Base-by-base conservation (phyloP, 1,140 invertebrate species). In the Neodiprion virginianus region DNA sequence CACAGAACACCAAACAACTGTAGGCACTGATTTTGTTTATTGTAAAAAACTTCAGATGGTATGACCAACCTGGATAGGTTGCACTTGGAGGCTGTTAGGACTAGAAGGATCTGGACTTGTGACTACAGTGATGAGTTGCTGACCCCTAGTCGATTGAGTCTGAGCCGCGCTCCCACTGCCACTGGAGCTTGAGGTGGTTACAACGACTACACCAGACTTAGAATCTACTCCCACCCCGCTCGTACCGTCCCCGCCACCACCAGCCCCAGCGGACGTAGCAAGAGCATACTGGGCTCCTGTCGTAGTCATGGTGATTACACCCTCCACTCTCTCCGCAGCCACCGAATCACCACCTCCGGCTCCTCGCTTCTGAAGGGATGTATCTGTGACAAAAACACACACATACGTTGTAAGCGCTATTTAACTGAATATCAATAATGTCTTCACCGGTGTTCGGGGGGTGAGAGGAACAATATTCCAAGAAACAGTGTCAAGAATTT, bases 231-330 rank as follows among this genome's bases (percentile, higher is more conserved):
- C 87, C 81, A 87, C 87, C 72, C 84, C 69, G 40, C 82, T 71
- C 11, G 82, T 81, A 74, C 79, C 81, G 81, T 83, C 85, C 79
- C 87, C 86, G 83, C 82, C 82, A 84, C 84, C 85, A 67, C 77
- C 83, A 81, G 85, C 79, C 74, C 85, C 85, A 79, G 84, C 83
- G 77, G 87, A 88, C 83, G 86, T 84, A 86, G 85, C 80, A 69
- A 88, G 85, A 82, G 87, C 82, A 79, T 88, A 88, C 81, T 88
- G 87, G 78, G 86, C 86, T 87, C 87, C 87, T 72, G 86, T 88
- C 75, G 87, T 88, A 88, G 87, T 88, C 87, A 88, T 88, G 86
- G 87, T 81, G 85, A 88, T 88, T 76, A 82, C 83, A 84, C 82
- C 86, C 85, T 86, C 82, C 79, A 81, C 81, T 83, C 82, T 86